A percentile compares a stretch with the other conserved stretches of the same genome.
These are phyloP conservation scores for Thymelicus lineola DNA, from an alignment of 2,888 invertebrate genomes.

Conservation along the genomic window DNA sequence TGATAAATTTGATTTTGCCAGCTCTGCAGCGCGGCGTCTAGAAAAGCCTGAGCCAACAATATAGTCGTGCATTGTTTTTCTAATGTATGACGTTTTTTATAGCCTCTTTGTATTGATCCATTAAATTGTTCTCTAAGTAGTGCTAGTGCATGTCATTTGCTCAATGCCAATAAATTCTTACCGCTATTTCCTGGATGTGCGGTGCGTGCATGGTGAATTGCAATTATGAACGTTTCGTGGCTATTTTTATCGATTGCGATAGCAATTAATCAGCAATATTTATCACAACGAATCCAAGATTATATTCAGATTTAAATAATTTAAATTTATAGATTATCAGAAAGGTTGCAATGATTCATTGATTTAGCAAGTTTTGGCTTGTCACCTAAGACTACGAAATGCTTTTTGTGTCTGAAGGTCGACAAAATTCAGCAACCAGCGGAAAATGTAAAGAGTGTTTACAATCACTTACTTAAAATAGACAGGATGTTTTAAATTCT, in stretches of 20 bases:
- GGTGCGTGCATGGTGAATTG: constrained; percentile 28
- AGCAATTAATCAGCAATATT: not conserved
- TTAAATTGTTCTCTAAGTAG: constrained; percentile 29
- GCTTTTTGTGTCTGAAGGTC: constrained; percentile 26
- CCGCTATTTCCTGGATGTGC: constrained; percentile 21
- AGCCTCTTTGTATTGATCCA: constrained; percentile 27
- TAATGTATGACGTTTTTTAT: constrained; percentile 22
- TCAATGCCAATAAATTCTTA: constrained; percentile 36
- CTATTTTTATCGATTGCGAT: constrained; percentile 5
- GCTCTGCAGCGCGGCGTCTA: too few species aligned
- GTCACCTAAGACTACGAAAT: constrained; percentile 11
- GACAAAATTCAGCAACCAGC: constrained; percentile 3
- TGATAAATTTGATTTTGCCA: too few species aligned
- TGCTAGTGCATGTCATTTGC: constrained; percentile 23
- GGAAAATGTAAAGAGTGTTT: constrained; percentile 11
- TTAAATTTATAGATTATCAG: not conserved
- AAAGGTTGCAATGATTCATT: constrained; percentile 10
- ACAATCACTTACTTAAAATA: not conserved
- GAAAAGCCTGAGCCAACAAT: constrained; percentile 58
- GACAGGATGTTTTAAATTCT: constrained; percentile 3
- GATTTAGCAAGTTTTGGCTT: constrained; percentile 12
- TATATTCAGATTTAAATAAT: constrained; percentile 6
- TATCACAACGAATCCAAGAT: not conserved
- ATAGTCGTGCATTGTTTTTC: not conserved
- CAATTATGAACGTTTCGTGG: constrained; percentile 21